These are phyloP conservation scores for Thalpophila matura DNA, from an alignment of 2,888 invertebrate genomes.

Conservation along the genomic window DNA sequence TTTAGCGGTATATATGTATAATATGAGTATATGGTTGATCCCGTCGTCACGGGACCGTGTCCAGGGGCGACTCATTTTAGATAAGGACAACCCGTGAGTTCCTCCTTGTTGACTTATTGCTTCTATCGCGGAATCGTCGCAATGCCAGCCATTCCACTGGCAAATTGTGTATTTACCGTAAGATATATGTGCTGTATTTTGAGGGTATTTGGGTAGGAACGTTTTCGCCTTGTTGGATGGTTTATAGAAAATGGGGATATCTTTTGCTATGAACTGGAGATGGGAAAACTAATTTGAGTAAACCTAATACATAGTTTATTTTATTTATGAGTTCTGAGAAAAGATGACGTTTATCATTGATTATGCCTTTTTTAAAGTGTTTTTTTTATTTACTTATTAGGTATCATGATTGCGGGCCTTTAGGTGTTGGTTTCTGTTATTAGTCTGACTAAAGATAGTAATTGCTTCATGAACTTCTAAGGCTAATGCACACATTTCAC, in stretches of 20 bases:
- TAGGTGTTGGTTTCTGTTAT: too few species aligned
- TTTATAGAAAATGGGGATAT: background rate
- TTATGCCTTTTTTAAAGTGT: too few species aligned
- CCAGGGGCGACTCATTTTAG: conserved; percentile 68
- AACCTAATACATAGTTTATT: conserved; percentile 8
- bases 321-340: conserved; percentile 13
- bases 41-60: conserved; percentile 55
- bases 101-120: conserved; percentile 60
- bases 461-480: too few species aligned
- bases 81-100: conserved; percentile 59
- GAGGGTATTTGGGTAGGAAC: conserved; percentile 10
- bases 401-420: background rate
- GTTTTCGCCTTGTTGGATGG: conserved; percentile 4
- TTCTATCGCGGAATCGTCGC: conserved; percentile 48
- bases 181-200: conserved; percentile 26
- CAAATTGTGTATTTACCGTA: conserved; percentile 55
- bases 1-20: conserved; percentile 37
- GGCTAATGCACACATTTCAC: too few species aligned
- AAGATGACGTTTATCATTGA: background rate
- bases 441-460: background rate
- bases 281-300: conserved; percentile 12
- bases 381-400: too few species aligned
- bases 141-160: conserved; percentile 39
- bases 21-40: conserved; percentile 35
- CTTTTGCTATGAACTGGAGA: background rate